A percentile compares a stretch with the other conserved stretches of the same genome.
phyloP scores from a whole-genome alignment of 2,113 vertebrate genomes.

The Amazona vittata region DNA sequence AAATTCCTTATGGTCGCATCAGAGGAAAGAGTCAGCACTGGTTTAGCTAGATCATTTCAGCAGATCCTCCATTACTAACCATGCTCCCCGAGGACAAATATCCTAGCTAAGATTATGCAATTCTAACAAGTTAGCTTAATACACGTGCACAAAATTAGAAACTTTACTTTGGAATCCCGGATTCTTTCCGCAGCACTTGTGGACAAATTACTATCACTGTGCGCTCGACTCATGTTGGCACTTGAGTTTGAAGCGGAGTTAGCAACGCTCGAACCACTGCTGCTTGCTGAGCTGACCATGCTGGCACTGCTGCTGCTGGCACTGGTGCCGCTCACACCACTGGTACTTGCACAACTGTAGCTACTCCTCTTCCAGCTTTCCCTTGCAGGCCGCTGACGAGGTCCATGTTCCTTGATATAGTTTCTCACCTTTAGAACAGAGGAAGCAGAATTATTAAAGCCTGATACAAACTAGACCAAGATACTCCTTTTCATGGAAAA shows the following conservation, averaged over 20 bases:
- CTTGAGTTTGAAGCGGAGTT: slow-evolving; percentile 89
- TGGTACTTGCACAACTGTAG: slow-evolving; percentile 89
- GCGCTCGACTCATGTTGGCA: slow-evolving; percentile 93
- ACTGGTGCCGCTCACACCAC: slow-evolving; percentile 87
- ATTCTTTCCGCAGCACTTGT: slow-evolving; percentile 94
- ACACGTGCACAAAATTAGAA: neutral
- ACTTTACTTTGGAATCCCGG: slow-evolving; percentile 94
- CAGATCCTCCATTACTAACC: neutral
- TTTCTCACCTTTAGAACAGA: slow-evolving; percentile 85
- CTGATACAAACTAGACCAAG: neutral
- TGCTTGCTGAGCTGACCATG: slow-evolving; percentile 93
- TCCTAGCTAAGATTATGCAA: neutral
- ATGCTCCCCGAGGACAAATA: neutral
- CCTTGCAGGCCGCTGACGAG: slow-evolving; percentile 85
- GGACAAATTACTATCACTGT: slow-evolving; percentile 95
- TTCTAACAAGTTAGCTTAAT: neutral
- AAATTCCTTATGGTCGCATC: neutral
- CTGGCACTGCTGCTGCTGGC: slow-evolving; percentile 89
- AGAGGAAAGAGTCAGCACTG: neutral
- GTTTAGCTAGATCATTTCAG: neutral
- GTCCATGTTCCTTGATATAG: slow-evolving; percentile 93
- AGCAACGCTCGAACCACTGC: slow-evolving; percentile 84
- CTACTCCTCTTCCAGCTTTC: slow-evolving; percentile 93
- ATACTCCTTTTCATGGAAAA: neutral
- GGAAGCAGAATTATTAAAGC: neutral